phyloP scores from a whole-genome alignment of 2,113 vertebrate genomes.

The Gracilinanus agilis region DNA sequence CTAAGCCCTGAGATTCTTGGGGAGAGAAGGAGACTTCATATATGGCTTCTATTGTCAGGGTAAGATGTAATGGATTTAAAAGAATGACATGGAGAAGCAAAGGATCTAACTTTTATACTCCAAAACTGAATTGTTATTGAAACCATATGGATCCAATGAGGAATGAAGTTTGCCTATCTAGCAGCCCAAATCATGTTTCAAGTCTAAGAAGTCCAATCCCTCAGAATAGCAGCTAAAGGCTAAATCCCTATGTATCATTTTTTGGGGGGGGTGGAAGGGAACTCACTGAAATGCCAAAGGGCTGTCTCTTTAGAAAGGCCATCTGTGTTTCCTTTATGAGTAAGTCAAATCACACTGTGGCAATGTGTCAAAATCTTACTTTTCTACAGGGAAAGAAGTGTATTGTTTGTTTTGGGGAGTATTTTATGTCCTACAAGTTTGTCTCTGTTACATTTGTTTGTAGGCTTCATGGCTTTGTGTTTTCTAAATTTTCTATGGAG shows the following conservation, averaged over 20 bases:
- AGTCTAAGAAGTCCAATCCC: not conserved
- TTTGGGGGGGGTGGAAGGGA: too few species aligned
- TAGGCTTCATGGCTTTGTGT: not conserved
- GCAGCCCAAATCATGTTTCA: not conserved
- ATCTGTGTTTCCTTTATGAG: not conserved
- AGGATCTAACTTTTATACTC: not conserved
- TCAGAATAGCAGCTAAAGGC: not conserved
- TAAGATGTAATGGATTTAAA: not conserved
- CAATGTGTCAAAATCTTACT: not conserved
- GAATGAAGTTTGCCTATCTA: not conserved
- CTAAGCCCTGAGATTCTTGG: not conserved
- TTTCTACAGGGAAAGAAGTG: not conserved
- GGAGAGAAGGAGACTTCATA: not conserved
- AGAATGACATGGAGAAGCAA: not conserved
- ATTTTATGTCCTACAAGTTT: not conserved
- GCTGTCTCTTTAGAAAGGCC: not conserved
- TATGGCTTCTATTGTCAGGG: not conserved
- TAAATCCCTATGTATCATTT: not conserved
- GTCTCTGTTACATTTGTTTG: not conserved
- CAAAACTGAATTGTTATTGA: not conserved
- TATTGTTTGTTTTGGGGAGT: not conserved
- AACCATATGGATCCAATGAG: not conserved
- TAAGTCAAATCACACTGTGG: not conserved
- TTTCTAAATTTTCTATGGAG: not conserved
- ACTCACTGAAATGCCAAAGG: not conserved